Evolutionary conservation across 2,888 invertebrate genomes (phyloP).

Genomic region (Orgyia antiqua): DNA sequence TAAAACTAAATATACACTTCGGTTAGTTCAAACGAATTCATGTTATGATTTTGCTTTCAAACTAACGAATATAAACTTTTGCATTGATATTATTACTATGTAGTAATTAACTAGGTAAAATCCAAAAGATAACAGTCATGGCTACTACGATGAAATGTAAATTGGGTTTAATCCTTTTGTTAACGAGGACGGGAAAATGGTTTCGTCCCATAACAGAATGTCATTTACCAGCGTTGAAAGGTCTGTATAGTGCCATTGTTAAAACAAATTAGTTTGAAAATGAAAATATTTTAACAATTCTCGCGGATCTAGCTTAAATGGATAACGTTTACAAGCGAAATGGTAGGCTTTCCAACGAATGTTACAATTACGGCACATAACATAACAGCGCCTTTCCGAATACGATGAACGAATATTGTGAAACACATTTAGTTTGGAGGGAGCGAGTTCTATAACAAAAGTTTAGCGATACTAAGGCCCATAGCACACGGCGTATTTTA

Average conservation of each 20-base stretch:
- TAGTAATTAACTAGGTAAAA: too few relatives aligned
- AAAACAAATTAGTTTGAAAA: slow-evolving; percentile 19
- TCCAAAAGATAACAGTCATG: slow-evolving; percentile 31
- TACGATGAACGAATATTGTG: slow-evolving; percentile 26
- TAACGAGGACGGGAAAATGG: slow-evolving; percentile 55
- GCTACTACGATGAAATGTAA: slow-evolving; percentile 47
- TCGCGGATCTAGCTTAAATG: slow-evolving; percentile 35
- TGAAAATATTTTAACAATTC: slow-evolving; percentile 26
- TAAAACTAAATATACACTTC: too few relatives aligned
- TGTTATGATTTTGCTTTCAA: too few relatives aligned
- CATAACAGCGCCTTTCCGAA: slow-evolving; percentile 37
- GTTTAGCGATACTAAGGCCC: slow-evolving; percentile 29
- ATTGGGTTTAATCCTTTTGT: slow-evolving; percentile 55
- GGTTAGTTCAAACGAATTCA: too few relatives aligned
- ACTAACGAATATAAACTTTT: too few relatives aligned
- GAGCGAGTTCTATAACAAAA: slow-evolving; percentile 26
- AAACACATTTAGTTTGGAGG: slow-evolving; percentile 29
- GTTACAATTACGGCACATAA: slow-evolving; percentile 54
- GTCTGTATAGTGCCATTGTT: slow-evolving; percentile 18
- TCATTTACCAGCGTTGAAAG: slow-evolving; percentile 20
- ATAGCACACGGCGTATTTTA: too few relatives aligned
- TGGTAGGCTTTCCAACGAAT: slow-evolving; percentile 41
- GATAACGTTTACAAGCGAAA: slow-evolving; percentile 35
- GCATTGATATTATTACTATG: too few relatives aligned
- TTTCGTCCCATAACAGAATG: slow-evolving; percentile 42